Base-by-base conservation (phyloP, 2,888 invertebrate genomes). In the Hemaris fuciformis region DNA sequence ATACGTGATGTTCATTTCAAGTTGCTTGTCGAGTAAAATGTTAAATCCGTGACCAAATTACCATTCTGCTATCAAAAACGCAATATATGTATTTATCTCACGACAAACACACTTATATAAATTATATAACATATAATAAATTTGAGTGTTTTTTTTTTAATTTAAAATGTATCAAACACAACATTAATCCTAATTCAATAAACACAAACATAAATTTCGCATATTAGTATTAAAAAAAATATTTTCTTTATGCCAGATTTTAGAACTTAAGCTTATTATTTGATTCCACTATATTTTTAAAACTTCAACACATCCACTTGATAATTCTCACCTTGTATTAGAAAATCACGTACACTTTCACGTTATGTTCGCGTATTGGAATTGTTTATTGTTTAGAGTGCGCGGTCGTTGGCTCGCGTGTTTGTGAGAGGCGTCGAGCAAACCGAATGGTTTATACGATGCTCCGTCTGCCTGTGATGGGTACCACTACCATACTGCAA, bases 391-490 rank as follows among this genome's bases (percentile, higher is more conserved):
- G 41, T 57, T 34, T 22, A 57, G n/a, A n/a, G 20, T 22, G 57
- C 43, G 20, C 34, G 59, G n/a, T 59, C 59, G 59, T 48, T 34
- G 22, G 59, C 46, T 38, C 22, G 23, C 59, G 46, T 27, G 15
- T n/a, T 23, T 22, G 23, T 59, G 46, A 53, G 48, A n/a, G 23
- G 38, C 53, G 60, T 23, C 23, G 41, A 53, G 53, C 38, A n/a
- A 18, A 25, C 48, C 13, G 27, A 34, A 48, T 53, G 48, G 60
- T 41, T 60, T 60, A 60, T 60, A 60, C 60, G 60, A 53, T 53
- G 53, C 41, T 41, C 20, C 38, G 42, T 23, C 34, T 57, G 57
- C 22, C 22, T 25, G 41, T 38, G 41, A 41, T 41, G 25, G 41
- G 31, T 53, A 31, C 53, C 53, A 53, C 53, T 20, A 41, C 60